phyloP scores from a whole-genome alignment of 2,888 invertebrate species.

The Pammene aurita region DNA sequence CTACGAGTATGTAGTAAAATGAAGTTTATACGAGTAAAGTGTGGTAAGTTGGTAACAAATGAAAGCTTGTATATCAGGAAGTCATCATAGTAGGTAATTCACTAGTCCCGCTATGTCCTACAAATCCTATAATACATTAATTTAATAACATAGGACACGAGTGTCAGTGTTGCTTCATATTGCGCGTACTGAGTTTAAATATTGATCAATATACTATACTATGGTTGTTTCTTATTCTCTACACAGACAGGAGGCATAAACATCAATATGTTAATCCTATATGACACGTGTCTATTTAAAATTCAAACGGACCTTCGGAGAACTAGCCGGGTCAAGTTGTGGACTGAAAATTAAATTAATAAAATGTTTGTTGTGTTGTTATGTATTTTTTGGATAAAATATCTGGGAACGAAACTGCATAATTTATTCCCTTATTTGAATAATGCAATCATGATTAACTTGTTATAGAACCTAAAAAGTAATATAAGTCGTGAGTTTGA shows the following conservation, averaged over 20 bases:
- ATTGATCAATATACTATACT: slow-evolving; percentile 19
- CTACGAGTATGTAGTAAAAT: too few relatives aligned
- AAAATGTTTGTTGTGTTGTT: slow-evolving; percentile 24
- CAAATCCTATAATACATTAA: neutral
- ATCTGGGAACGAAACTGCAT: slow-evolving; percentile 30
- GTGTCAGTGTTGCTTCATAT: slow-evolving; percentile 1
- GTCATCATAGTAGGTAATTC: neutral
- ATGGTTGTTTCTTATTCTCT: slow-evolving; percentile 25
- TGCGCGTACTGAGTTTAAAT: slow-evolving; percentile 5
- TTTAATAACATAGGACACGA: neutral
- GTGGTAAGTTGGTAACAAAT: too few relatives aligned
- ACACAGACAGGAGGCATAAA: slow-evolving; percentile 11
- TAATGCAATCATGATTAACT: slow-evolving; percentile 55
- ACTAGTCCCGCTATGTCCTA: neutral
- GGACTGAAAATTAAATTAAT: slow-evolving; percentile 21
- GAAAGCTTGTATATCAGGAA: too few relatives aligned
- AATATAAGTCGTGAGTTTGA: slow-evolving; percentile 44
- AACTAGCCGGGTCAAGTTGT: slow-evolving; percentile 21
- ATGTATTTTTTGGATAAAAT: slow-evolving; percentile 13
- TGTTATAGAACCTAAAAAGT: slow-evolving; percentile 59
- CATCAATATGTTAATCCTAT: slow-evolving; percentile 31
- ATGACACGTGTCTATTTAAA: slow-evolving; percentile 27
- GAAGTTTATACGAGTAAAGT: too few relatives aligned
- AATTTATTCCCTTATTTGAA: slow-evolving; percentile 47
- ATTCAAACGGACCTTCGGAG: slow-evolving; percentile 30